Evolutionary conservation across 2,888 invertebrate genomes (phyloP).

Genomic region (Belgica antarctica): DNA sequence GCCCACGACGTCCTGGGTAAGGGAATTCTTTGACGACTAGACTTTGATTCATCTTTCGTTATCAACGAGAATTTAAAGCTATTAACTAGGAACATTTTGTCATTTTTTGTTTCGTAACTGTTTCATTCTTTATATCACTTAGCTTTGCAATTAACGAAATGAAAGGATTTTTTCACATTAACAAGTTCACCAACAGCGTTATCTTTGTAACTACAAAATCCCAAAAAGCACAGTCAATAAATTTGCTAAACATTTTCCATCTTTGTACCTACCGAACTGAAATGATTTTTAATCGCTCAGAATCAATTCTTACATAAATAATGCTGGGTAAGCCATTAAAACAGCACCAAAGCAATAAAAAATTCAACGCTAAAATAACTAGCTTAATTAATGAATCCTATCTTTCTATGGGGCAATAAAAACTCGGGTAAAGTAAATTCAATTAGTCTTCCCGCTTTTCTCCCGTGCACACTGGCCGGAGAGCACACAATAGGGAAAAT

Average conservation of each 20-base stretch:
- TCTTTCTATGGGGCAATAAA: conserved; percentile 5
- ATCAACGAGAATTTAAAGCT: too few species aligned
- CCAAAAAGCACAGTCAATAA: background rate
- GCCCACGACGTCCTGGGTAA: background rate
- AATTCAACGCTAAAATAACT: conserved; percentile 10
- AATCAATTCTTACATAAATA: conserved; percentile 5
- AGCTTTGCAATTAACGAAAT: too few species aligned
- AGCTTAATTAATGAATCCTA: conserved; percentile 31
- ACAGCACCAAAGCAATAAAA: conserved; percentile 9
- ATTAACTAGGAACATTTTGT: too few species aligned
- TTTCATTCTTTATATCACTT: too few species aligned
- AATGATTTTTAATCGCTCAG: background rate
- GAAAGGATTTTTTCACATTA: too few species aligned
- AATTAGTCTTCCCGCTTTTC: conserved; percentile 19
- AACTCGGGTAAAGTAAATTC: conserved; percentile 32
- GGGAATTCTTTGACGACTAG: too few species aligned
- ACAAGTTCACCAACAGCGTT: background rate
- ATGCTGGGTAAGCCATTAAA: background rate
- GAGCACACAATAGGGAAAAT: background rate
- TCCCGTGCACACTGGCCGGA: background rate
- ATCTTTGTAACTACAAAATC: background rate
- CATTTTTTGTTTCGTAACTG: too few species aligned
- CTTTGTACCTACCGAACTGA: background rate
- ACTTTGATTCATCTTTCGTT: too few species aligned
- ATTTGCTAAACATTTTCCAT: too few species aligned